Percentiles rank a stretch among this genome's conserved stretches.
These are phyloP conservation scores for Drosophila villosipedis DNA, from an alignment of 2,888 invertebrate species.

Conservation along the genomic window DNA sequence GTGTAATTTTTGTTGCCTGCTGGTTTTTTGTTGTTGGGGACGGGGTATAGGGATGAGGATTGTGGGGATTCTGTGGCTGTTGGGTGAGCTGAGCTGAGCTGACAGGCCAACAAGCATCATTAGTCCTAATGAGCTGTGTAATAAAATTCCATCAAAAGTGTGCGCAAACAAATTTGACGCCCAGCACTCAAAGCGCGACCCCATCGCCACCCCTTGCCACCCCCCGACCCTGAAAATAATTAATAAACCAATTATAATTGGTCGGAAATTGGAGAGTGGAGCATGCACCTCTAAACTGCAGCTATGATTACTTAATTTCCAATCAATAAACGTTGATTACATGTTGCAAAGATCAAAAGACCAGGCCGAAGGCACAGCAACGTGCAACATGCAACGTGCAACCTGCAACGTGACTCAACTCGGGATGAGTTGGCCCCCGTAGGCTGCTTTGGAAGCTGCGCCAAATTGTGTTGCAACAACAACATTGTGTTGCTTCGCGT, in stretches of 20 bases:
- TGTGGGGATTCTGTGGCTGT: background rate
- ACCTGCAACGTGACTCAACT: background rate
- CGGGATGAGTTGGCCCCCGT: background rate
- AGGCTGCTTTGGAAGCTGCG: constrained; percentile 1
- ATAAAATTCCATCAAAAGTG: constrained; percentile 68
- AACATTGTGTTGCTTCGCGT: constrained; percentile 1
- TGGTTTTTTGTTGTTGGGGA: constrained; percentile 1
- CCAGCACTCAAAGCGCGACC: constrained; percentile 8
- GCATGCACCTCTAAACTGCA: background rate
- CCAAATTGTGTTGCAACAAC: constrained; percentile 26
- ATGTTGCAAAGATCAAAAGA: background rate
- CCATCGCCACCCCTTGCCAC: background rate
- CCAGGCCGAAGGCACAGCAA: background rate
- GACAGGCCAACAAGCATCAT: constrained; percentile 76
- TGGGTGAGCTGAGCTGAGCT: constrained; percentile 26
- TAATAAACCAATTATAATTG: constrained; percentile 72
- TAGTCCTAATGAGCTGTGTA: constrained; percentile 80
- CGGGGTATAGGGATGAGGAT: background rate
- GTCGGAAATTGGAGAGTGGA: background rate
- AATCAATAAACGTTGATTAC: constrained; percentile 46
- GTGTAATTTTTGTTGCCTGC: constrained; percentile 13
- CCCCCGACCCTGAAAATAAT: constrained; percentile 40
- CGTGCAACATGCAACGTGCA: background rate
- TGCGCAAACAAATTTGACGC: constrained; percentile 51
- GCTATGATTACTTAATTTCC: constrained; percentile 21